Conservation (phyloP, 2,113 vertebrate genomes). For the Hassar affinis region DNA sequence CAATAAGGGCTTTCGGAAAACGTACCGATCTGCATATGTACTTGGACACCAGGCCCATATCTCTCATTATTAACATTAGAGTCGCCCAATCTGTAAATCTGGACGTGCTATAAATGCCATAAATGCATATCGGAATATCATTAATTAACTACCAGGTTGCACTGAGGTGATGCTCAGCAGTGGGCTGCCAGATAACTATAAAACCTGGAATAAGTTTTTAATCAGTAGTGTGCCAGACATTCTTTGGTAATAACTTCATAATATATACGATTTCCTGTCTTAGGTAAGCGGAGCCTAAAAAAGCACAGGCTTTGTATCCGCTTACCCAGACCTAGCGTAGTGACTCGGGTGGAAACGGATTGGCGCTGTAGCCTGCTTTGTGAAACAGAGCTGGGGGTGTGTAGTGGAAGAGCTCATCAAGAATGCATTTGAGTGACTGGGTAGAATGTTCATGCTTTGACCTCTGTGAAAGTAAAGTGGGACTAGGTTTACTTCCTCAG, state of each 20-base stretch:
- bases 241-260: not conserved
- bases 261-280: not conserved
- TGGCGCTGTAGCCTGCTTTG: constrained; percentile 5
- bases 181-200: too few species aligned
- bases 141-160: constrained; percentile 45
- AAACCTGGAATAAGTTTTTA: constrained; percentile 10
- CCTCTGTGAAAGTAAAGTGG: constrained; percentile 37
- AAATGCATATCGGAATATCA: not conserved
- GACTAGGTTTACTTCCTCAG: not conserved
- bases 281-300: not conserved
- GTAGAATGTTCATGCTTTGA: constrained; percentile 45
- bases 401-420: constrained; percentile 41
- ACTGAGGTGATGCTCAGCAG: not conserved
- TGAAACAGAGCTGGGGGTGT: constrained; percentile 46
- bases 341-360: constrained; percentile 15
- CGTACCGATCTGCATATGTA: not conserved
- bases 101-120: not conserved
- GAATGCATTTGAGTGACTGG: constrained; percentile 34
- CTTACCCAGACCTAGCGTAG: constrained; percentile 3
- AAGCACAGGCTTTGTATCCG: not conserved
- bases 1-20: constrained; percentile 4
- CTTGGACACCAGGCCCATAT: not conserved
- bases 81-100: not conserved
- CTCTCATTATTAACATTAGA: not conserved
- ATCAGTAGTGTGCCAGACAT: constrained; percentile 18